phyloP scores from a whole-genome alignment of 37 sponge, comb jelly and placozoan species.

The Bolinopsis microptera region DNA sequence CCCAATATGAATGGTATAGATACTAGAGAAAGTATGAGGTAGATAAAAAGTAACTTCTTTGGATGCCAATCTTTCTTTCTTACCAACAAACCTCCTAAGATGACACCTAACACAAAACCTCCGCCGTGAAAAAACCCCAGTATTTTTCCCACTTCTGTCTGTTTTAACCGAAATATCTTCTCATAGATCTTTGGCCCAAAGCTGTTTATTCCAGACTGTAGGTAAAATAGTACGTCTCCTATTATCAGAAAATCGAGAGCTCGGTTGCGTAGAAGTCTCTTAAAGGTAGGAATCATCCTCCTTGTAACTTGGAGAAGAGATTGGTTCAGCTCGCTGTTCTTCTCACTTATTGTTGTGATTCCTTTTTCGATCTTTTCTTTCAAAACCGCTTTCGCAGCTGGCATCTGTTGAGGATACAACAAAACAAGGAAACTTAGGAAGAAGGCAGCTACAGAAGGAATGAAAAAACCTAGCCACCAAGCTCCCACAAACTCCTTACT shows the following conservation, averaged over 20 bases:
- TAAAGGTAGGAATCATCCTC: neutral
- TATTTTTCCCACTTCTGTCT: neutral
- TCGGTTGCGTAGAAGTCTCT: neutral
- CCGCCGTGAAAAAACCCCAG: neutral
- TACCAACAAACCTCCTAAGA: slow-evolving; percentile 5
- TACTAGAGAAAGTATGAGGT: neutral
- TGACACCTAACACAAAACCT: neutral
- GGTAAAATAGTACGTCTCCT: neutral
- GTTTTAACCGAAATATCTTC: slow-evolving; percentile 13
- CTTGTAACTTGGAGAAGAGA: slow-evolving; percentile 1
- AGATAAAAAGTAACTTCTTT: neutral
- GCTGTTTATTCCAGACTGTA: neutral
- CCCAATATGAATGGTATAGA: neutral
- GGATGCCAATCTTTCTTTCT: slow-evolving; percentile 20
- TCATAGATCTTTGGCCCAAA: neutral
- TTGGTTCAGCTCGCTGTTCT: neutral
- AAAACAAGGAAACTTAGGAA: neutral
- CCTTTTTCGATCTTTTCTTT: slow-evolving; percentile 11
- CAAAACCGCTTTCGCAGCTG: slow-evolving; percentile 29
- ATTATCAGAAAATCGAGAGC: neutral
- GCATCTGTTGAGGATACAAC: slow-evolving; percentile 58
- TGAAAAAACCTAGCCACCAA: slow-evolving; percentile 26
- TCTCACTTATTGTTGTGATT: slow-evolving; percentile 11
- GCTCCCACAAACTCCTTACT: slow-evolving; percentile 62
- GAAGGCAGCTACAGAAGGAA: neutral